phyloP scores from a whole-genome alignment of 2,888 invertebrate genomes.

The Saturnia japonica region DNA sequence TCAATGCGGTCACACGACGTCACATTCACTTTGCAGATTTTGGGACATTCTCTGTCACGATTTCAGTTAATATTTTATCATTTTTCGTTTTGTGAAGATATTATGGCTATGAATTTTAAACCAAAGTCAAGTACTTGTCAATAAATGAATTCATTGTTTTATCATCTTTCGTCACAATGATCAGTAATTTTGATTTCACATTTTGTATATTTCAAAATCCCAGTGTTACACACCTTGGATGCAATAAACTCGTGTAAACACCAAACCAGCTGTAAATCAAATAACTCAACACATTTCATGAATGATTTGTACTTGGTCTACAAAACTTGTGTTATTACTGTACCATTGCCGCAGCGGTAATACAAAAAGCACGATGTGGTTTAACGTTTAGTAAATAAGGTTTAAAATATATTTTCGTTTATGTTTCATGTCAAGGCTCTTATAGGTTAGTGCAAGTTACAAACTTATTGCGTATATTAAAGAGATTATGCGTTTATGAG shows the following conservation, averaged over 20 bases:
- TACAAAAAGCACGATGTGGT: conserved; percentile 11
- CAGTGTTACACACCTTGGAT: conserved; percentile 38
- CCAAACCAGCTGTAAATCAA: conserved; percentile 50
- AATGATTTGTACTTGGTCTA: conserved; percentile 67
- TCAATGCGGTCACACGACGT: conserved; percentile 32
- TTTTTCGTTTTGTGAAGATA: background rate
- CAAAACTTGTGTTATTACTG: conserved; percentile 39
- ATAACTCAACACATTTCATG: conserved; percentile 57
- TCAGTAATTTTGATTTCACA: background rate
- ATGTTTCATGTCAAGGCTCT: conserved; percentile 21
- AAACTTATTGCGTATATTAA: background rate
- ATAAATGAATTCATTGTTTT: background rate
- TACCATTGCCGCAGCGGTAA: conserved; percentile 22
- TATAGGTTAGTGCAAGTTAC: conserved; percentile 1
- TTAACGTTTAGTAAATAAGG: conserved; percentile 10
- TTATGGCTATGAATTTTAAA: background rate
- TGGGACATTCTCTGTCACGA: background rate
- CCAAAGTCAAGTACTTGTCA: background rate
- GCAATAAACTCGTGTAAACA: conserved; percentile 47
- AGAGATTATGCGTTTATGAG: background rate
- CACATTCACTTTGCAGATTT: conserved; percentile 3
- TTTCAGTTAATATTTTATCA: background rate
- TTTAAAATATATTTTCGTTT: conserved; percentile 11
- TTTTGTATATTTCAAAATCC: background rate
- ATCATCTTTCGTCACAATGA: background rate